A percentile compares a stretch with the other conserved stretches of the same genome.
These are phyloP conservation scores for Clostera curtula DNA, from an alignment of 2,888 invertebrate species.

Conservation along the genomic window DNA sequence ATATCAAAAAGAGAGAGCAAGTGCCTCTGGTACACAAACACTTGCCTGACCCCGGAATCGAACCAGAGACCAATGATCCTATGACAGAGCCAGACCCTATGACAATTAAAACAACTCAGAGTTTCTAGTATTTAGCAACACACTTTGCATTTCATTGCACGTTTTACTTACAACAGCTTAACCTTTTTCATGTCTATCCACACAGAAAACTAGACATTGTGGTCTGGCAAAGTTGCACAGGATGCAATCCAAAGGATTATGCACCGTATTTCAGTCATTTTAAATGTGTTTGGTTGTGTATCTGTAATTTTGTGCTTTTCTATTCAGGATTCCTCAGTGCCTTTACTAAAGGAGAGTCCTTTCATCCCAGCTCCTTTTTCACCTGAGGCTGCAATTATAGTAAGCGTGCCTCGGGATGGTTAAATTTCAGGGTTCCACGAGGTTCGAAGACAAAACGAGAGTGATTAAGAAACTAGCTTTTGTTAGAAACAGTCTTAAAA, in stretches of 20 bases:
- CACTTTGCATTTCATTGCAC: slow-evolving; percentile 27
- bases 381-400: slow-evolving; percentile 66
- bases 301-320: slow-evolving; percentile 20
- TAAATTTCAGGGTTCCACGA: slow-evolving; percentile 43
- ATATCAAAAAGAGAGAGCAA: too few species aligned
- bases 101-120: too few species aligned
- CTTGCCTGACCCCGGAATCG: too few species aligned
- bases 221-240: slow-evolving; percentile 11
- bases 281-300: slow-evolving; percentile 20
- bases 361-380: slow-evolving; percentile 58
- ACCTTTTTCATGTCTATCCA: slow-evolving; percentile 50
- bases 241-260: not conserved
- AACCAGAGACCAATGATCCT: too few species aligned
- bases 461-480: too few species aligned
- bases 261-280: slow-evolving; percentile 2
- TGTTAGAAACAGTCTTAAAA: too few species aligned
- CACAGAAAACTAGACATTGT: slow-evolving; percentile 54
- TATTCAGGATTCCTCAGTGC: slow-evolving; percentile 43
- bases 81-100: too few species aligned
- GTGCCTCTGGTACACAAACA: too few species aligned
- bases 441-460: slow-evolving; percentile 5
- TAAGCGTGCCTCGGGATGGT: slow-evolving; percentile 52
- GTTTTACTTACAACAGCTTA: slow-evolving; percentile 43
- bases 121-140: slow-evolving; percentile 22
- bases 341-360: slow-evolving; percentile 54